Percentiles rank a stretch among this genome's conserved stretches.
These are phyloP conservation scores for Gadus macrocephalus DNA, from an alignment of 2,113 vertebrate genomes.

Conservation along the genomic window DNA sequence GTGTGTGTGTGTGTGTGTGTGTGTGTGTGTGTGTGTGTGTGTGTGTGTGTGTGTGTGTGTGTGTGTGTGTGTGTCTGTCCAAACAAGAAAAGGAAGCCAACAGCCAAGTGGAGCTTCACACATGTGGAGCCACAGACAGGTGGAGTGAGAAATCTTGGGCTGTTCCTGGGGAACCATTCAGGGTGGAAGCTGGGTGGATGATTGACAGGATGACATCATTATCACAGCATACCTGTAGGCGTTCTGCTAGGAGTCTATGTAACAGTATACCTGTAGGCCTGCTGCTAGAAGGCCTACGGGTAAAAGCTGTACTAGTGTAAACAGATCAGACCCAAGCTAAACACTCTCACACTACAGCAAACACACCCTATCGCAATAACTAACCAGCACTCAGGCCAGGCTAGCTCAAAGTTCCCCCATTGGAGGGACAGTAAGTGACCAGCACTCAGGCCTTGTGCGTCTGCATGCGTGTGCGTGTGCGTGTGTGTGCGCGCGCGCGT, in stretches of 20 bases:
- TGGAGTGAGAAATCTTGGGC: no score
- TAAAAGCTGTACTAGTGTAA: not conserved
- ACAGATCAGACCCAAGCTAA: not conserved
- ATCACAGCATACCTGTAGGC: no score
- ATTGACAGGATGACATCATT: conserved; percentile 41
- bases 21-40: no score
- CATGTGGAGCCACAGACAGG: conserved; percentile 3
- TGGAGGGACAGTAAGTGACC: not conserved
- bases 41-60: no score
- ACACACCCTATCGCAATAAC: not conserved
- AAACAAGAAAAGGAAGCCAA: no score
- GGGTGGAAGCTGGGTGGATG: conserved; percentile 22
- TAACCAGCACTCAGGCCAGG: not conserved
- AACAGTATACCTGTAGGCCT: no score
- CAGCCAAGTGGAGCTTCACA: not conserved
- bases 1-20: no score
- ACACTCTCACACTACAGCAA: not conserved
- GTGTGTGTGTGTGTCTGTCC: no score
- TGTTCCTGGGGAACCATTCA: no score
- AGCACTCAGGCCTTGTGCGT: not conserved
- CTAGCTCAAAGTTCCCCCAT: not conserved
- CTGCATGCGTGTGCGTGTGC: not conserved
- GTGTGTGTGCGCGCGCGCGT: not conserved
- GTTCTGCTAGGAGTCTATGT: no score
- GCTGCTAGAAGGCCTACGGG: no score